These are phyloP conservation scores for Chaetodon auriga DNA, from an alignment of 2,113 vertebrate genomes.

Conservation along the genomic window DNA sequence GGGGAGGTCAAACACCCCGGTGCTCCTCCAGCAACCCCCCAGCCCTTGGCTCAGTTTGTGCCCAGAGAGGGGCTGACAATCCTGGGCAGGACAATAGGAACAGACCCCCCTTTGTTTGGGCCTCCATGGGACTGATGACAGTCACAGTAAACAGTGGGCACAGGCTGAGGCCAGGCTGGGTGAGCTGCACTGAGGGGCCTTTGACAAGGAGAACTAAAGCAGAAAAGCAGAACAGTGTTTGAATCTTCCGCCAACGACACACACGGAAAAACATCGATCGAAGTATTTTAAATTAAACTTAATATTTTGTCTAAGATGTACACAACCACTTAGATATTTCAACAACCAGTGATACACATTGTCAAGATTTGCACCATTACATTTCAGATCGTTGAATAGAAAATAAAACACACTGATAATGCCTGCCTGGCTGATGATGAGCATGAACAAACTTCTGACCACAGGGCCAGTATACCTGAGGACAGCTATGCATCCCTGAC, in stretches of 20 bases:
- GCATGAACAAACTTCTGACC: neutral
- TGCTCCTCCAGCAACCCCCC: conserved; percentile 61
- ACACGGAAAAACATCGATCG: neutral
- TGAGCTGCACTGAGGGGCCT: conserved; percentile 86
- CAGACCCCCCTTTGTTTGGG: conserved; percentile 94
- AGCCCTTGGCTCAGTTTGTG: conserved; percentile 71
- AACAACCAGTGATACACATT: neutral
- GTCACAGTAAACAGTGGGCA: conserved; percentile 90
- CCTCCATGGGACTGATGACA: conserved; percentile 92
- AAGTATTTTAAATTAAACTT: conserved; percentile 1
- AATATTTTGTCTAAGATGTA: neutral
- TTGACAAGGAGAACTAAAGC: conserved; percentile 89
- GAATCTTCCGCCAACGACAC: conserved; percentile 41
- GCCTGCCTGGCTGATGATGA: neutral
- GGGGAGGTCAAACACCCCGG: conserved; percentile 66
- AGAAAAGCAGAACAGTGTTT: conserved; percentile 79
- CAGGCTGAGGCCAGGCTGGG: conserved; percentile 87
- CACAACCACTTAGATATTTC: neutral
- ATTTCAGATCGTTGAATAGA: neutral
- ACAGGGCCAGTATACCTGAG: neutral
- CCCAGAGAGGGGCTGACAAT: conserved; percentile 81
- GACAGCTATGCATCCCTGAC: neutral
- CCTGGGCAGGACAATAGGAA: conserved; percentile 90
- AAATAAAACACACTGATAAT: neutral
- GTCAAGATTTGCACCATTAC: neutral